Percentiles rank a stretch among this genome's conserved stretches.
These are phyloP conservation scores for Syrphus vitripennis DNA, from an alignment of 2,888 invertebrate species.

Conservation along the genomic window DNA sequence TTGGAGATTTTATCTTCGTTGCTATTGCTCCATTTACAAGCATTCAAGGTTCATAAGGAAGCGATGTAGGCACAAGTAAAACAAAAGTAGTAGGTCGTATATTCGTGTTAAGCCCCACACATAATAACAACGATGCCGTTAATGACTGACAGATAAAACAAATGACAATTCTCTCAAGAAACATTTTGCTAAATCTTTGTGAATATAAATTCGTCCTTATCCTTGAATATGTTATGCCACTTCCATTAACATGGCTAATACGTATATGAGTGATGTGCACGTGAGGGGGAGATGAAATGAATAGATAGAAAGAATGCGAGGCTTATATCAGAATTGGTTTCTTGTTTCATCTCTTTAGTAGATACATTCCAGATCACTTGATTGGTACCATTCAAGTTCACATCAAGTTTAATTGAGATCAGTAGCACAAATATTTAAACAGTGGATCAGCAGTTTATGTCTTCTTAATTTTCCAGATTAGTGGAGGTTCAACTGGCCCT, in stretches of 20 bases:
- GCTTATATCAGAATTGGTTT: slow-evolving; percentile 25
- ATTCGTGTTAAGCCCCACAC: slow-evolving; percentile 51
- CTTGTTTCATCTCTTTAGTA: slow-evolving; percentile 25
- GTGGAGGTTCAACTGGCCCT: no score
- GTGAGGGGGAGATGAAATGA: slow-evolving; percentile 29
- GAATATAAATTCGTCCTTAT: slow-evolving; percentile 20
- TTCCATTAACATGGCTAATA: slow-evolving; percentile 59
- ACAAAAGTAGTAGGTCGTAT: neutral
- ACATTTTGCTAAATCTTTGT: slow-evolving; percentile 61
- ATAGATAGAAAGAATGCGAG: slow-evolving; percentile 38
- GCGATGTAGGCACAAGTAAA: neutral
- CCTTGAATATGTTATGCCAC: slow-evolving; percentile 40
- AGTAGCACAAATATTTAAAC: no score
- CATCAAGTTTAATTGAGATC: no score
- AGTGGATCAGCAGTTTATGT: no score
- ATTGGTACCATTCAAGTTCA: neutral
- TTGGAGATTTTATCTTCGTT: slow-evolving; percentile 22
- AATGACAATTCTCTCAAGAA: slow-evolving; percentile 66
- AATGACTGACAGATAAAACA: slow-evolving; percentile 66
- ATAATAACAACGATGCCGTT: slow-evolving; percentile 51
- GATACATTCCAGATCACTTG: neutral
- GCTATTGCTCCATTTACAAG: neutral
- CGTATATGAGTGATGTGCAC: slow-evolving; percentile 57
- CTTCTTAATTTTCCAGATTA: no score
- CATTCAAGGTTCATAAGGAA: neutral